Evolutionary conservation across 2,113 vertebrate species (phyloP).

Genomic region (Cavia porcellus): DNA sequence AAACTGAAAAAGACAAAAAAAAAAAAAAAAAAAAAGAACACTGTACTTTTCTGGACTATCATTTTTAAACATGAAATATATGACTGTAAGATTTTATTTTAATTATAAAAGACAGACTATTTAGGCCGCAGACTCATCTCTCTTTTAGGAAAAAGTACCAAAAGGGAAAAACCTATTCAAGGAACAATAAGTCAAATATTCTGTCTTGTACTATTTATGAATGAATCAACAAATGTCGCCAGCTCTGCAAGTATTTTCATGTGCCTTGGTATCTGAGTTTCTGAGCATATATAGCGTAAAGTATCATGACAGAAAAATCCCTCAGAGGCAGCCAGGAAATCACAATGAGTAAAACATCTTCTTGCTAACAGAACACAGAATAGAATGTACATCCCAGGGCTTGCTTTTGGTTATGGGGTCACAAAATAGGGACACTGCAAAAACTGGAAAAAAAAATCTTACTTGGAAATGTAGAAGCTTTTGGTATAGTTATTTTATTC

Average conservation of each 20-base stretch:
- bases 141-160: slow-evolving; percentile 17
- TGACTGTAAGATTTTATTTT: not conserved
- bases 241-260: not conserved
- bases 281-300: not conserved
- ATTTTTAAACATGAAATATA: slow-evolving; percentile 48
- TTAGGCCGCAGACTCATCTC: not conserved
- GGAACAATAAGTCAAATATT: not conserved
- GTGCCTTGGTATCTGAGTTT: slow-evolving; percentile 39
- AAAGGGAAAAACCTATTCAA: not conserved
- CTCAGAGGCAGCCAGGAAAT: not conserved
- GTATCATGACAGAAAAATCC: not conserved
- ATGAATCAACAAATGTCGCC: not conserved
- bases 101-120: slow-evolving; percentile 26
- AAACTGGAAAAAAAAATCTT: slow-evolving; percentile 1
- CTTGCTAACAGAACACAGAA: not conserved
- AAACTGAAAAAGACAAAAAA: too few species aligned
- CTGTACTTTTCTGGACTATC: slow-evolving; percentile 1
- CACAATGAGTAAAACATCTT: not conserved
- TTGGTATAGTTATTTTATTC: not conserved
- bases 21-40: too few species aligned
- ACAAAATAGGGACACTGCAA: not conserved
- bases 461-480: not conserved
- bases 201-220: not conserved
- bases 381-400: not conserved
- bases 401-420: not conserved